Conservation (phyloP, 2,113 vertebrate species). For the Genyomyrus donnyi region DNA sequence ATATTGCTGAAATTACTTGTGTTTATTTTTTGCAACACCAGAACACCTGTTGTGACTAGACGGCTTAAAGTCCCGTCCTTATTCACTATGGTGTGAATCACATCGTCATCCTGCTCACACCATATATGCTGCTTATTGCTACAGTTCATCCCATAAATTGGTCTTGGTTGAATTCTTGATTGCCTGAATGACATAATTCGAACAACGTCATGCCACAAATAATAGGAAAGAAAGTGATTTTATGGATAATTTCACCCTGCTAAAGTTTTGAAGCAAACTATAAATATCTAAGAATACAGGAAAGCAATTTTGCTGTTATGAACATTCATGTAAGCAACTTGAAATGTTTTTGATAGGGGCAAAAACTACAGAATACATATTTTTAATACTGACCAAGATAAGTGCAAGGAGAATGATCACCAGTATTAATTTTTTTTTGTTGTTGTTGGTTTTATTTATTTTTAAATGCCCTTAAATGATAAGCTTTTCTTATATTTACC, state of each 20-base stretch:
- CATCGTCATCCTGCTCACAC: neutral
- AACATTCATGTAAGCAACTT: neutral
- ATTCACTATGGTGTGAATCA: neutral
- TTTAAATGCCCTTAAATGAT: neutral
- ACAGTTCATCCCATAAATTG: neutral
- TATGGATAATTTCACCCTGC: neutral
- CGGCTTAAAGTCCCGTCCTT: neutral
- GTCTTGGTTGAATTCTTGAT: neutral
- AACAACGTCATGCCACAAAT: neutral
- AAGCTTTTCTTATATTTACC: neutral
- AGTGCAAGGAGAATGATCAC: neutral
- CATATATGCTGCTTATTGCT: neutral
- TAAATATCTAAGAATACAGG: neutral
- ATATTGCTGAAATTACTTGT: neutral
- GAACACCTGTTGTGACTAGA: neutral
- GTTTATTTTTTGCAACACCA: neutral
- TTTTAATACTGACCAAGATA: neutral
- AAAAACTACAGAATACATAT: neutral
- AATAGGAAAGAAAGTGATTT: neutral
- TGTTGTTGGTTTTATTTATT: no score
- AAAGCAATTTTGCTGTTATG: neutral
- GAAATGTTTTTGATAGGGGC: neutral
- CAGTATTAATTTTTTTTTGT: neutral
- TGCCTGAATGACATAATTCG: neutral
- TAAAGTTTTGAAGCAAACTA: neutral